Evolutionary conservation across 2,113 vertebrate species (phyloP), one percentile per base, ranked within the genome.

Genomic region (Microtus ochrogaster): DNA sequence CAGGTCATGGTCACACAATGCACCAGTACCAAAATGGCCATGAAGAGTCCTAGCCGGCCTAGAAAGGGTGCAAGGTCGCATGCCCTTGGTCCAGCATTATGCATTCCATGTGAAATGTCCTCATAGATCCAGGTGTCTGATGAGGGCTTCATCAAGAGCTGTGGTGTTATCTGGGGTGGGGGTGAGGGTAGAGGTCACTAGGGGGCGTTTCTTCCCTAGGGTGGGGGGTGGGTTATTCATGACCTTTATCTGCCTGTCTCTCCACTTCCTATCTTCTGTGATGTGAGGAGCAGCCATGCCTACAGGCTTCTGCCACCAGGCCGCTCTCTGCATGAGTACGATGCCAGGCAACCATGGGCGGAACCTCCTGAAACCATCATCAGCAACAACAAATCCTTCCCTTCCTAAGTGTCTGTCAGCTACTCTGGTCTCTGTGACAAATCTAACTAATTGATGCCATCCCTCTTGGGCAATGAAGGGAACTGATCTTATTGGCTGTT

Each of bases 1-100:
- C 77, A 63, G 76, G 63, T 96, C 94, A 89, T n/a, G 44, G 39
- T 65, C 83, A 90, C 3, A 84, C 36, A 65, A 84, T 44, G 61
- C 58, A 55, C 72, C 26, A 61, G 70, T 44, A 17, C 2, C 30
- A 24, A 89, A 73, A 88, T 88, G 63, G 74, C 63, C 44, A 47
- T 36, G n/a, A 36, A 44, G 70, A 52, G 39, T 30, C 49, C 82
- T 79, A 17, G 41, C 10, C 36, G 13, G 4, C 21, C 65, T 16
- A 5, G 70, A 66, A 86, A 86, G 33, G 5, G 11, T 0, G 8
- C 3, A 12, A 0, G 16, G 52, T 77, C 41, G 13, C 61, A 14
- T 11, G 28, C 44, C 24, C 66, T 68, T 47, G 47, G 36, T 44
- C n/a, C 70, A 65, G 5, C 36, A 6, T 52, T 70, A 22, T 49